Percentiles rank a stretch among this genome's conserved stretches.
These are phyloP conservation scores for Poecile atricapillus DNA, from an alignment of 2,113 vertebrate genomes.

Conservation along the genomic window DNA sequence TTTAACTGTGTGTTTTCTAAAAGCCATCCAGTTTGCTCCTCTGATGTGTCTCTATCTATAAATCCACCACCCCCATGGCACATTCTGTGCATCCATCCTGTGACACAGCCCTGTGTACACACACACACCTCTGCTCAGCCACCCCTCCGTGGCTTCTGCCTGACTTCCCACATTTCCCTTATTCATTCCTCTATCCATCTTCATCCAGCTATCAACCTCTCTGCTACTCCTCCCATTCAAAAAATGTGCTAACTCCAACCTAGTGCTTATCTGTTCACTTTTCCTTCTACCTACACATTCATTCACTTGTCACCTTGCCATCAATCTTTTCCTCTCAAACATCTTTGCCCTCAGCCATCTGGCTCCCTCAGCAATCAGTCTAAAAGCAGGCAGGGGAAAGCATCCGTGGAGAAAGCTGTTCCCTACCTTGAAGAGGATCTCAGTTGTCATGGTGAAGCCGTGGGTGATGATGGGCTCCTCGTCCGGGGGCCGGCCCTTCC, in stretches of 20 bases:
- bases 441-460: conserved; percentile 97
- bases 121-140: not conserved
- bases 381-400: not conserved
- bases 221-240: not conserved
- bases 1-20: not conserved
- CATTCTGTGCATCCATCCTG: not conserved
- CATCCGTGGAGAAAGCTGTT: not conserved
- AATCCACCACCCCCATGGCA: not conserved
- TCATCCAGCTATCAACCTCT: not conserved
- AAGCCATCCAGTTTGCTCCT: not conserved
- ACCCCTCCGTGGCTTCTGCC: not conserved
- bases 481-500: conserved; percentile 93
- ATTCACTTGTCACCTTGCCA: not conserved
- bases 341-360: not conserved
- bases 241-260: not conserved
- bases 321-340: not conserved
- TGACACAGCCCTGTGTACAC: not conserved
- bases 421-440: conserved; percentile 93
- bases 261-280: not conserved
- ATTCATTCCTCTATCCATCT: not conserved
- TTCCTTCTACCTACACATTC: not conserved
- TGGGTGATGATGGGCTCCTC: conserved; percentile 98
- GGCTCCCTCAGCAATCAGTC: not conserved
- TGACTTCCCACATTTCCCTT: not conserved
- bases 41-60: not conserved